Evolutionary conservation across 2,113 vertebrate genomes (phyloP), one percentile per base, ranked within the genome.

Genomic region (Cyprinodon brontotheroides): DNA sequence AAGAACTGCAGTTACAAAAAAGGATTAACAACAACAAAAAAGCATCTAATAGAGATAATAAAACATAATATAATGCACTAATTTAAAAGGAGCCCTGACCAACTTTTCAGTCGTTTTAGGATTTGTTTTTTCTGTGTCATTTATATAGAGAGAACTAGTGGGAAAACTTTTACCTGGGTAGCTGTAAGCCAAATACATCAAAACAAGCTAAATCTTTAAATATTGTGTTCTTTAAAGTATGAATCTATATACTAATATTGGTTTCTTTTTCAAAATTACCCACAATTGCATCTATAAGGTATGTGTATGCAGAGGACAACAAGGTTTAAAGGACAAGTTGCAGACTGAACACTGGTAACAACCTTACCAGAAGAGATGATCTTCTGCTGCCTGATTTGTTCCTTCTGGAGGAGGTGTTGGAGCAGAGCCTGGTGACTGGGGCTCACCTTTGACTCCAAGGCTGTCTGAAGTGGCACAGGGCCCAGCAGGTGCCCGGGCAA

Each of bases 401-500:
- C 98, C 90, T 98, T 99, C 92, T 99, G 83, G 70, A 99, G 93
- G 70, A 99, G 94, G 91, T 99, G 98, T 63, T 99, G 97, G 80
- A 99, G 94, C 50, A 99, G 96, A 61, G 97, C 98, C 84, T 99
- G 98, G 84, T 99, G 98, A 92, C 97, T 97, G 93, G 96, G 96
- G 87, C 95, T 97, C 75, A 96, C 95, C 86, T 98, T 99, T 61
- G 95, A 95, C 81, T 99, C 97, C 78, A 97, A 85, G 64, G 94
- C 66, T 0, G 95, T 95, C 65, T 95, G 94, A 74, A 97, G 94
- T 74, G 95, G 90, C 69, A 96, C 84, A n/a, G 92, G 94, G 37
- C 95, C 96, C 72, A 95, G 89, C 3, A 96, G 96, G 81, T 97
- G 96, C 65, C 94, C 94, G 0, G 96, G 93, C 73, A 98, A 87